Evolutionary conservation across 2,113 vertebrate genomes (phyloP).

Genomic region (Indicator maculatus): DNA sequence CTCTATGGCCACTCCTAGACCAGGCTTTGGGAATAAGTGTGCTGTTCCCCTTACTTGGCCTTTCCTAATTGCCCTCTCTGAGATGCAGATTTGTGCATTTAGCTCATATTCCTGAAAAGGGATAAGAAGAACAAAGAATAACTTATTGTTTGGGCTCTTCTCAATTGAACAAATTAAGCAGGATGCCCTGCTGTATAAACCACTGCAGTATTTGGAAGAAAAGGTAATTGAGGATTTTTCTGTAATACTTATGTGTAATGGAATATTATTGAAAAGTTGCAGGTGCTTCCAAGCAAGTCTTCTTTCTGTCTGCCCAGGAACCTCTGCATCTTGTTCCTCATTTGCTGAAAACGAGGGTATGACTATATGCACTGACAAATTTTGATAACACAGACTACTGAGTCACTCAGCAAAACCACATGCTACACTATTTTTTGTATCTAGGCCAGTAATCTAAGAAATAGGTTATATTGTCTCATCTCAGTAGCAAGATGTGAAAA

Average conservation of each 20-base stretch:
- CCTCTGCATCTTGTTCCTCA: rapidly evolving
- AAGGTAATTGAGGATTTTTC: neutral
- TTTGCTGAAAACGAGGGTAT: neutral
- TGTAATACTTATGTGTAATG: neutral
- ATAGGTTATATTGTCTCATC: neutral
- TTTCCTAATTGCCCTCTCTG: neutral
- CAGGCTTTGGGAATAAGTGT: neutral
- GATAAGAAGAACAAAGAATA: neutral
- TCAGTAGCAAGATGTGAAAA: neutral
- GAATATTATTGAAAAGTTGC: neutral
- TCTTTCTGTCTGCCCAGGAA: neutral
- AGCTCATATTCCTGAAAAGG: neutral
- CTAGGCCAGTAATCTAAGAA: neutral
- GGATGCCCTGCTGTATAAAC: neutral
- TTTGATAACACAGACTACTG: neutral
- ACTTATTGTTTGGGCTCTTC: neutral
- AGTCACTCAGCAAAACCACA: neutral
- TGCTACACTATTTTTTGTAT: neutral
- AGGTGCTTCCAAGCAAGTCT: neutral
- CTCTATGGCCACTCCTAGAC: neutral
- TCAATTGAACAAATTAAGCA: neutral
- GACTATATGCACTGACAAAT: neutral
- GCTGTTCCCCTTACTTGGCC: neutral
- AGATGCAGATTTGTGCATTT: neutral
- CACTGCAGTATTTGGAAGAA: neutral